These are phyloP conservation scores for rabbit (Oryctolagus cuniculus) DNA, from an alignment of 2,113 vertebrate species.

Conservation along the genomic window mOryCun1.1 NC_091442.1:112791501-112792000, in stretches of 20 bases:
- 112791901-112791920: not conserved
- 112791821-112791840: not conserved
- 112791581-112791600: not conserved
- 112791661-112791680: not conserved
- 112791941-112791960: too few species aligned
- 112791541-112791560: not conserved
- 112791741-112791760: too few species aligned
- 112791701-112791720: not conserved
- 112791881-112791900: not conserved
- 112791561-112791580: not conserved
- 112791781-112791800: fast-evolving
- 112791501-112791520: not conserved
- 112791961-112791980: too few species aligned
- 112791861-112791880: not conserved
- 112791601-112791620: not conserved
- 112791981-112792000: too few species aligned
- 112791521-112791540: not conserved
- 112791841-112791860: not conserved
- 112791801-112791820: not conserved
- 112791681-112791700: not conserved
- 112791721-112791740: not conserved
- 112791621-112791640: not conserved
- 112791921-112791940: not conserved
- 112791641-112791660: not conserved
- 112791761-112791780: fast-evolving